Percentiles rank a stretch among this genome's conserved stretches.
phyloP scores from a whole-genome alignment of 2,888 invertebrate genomes.

The Cheilosia scutellata region DNA sequence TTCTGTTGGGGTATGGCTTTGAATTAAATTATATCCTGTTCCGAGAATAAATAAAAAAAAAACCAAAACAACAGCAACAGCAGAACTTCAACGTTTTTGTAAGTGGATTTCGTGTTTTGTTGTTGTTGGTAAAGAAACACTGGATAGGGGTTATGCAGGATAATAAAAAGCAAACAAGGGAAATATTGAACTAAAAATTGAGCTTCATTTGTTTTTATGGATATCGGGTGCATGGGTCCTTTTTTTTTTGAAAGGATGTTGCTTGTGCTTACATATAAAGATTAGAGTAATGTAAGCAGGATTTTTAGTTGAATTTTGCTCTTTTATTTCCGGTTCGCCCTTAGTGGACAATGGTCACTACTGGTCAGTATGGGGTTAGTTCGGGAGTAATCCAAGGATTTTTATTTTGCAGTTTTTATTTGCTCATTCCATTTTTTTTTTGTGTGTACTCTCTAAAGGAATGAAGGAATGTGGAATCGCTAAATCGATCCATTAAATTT shows the following conservation, averaged over 20 bases:
- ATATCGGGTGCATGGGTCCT: conserved; percentile 53
- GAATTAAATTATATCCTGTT: conserved; percentile 76
- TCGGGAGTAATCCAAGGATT: conserved; percentile 20
- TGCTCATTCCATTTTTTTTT: conserved; percentile 36
- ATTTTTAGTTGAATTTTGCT: conserved; percentile 23
- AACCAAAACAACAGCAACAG: conserved; percentile 24
- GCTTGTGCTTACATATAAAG: conserved; percentile 64
- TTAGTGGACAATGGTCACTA: conserved; percentile 52
- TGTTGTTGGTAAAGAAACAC: conserved; percentile 46
- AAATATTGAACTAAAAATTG: conserved; percentile 76
- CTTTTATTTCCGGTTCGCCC: not conserved
- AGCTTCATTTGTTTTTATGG: conserved; percentile 76
- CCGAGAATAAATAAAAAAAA: conserved; percentile 43
- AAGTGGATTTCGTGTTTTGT: conserved; percentile 64
- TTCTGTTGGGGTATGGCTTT: conserved; percentile 61
- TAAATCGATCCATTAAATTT: conserved; percentile 67
- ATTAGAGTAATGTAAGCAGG: conserved; percentile 56
- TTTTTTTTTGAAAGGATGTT: conserved; percentile 19
- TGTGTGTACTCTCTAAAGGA: not conserved
- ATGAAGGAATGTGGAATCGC: conserved; percentile 35
- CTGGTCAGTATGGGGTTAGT: not conserved
- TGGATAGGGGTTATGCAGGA: conserved; percentile 43
- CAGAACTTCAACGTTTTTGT: conserved; percentile 56
- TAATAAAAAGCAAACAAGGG: conserved; percentile 72
- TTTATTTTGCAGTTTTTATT: conserved; percentile 24